A percentile compares a stretch with the other conserved stretches of the same genome.
These are phyloP conservation scores for Tenrec ecaudatus DNA, from an alignment of 2,113 vertebrate genomes.

Conservation along the genomic window DNA sequence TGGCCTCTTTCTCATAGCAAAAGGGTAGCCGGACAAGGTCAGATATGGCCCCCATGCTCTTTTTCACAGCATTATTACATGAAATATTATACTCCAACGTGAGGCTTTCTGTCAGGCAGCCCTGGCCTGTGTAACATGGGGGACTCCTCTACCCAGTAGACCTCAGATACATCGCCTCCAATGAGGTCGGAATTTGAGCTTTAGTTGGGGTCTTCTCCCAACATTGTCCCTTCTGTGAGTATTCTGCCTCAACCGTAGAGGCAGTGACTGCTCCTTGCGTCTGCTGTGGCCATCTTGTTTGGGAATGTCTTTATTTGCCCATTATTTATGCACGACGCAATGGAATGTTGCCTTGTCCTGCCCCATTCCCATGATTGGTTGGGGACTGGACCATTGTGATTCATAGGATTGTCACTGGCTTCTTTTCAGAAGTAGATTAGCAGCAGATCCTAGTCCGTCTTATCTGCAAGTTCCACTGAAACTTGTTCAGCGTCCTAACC, in stretches of 20 bases:
- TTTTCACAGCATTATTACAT: neutral
- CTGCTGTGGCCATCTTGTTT: neutral
- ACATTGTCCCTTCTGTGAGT: neutral
- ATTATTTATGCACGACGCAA: neutral
- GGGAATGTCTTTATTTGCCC: neutral
- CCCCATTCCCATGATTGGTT: too few relatives aligned
- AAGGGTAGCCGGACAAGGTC: too few relatives aligned
- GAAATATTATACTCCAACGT: neutral
- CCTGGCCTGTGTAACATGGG: neutral
- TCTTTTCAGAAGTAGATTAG: too few relatives aligned
- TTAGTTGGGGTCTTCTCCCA: neutral
- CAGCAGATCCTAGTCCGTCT: too few relatives aligned
- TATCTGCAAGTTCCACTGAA: too few relatives aligned
- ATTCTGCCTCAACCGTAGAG: neutral
- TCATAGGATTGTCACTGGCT: too few relatives aligned
- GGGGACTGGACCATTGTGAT: too few relatives aligned
- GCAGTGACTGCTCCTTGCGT: neutral
- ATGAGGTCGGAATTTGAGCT: neutral
- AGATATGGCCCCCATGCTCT: too few relatives aligned
- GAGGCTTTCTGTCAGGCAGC: neutral
- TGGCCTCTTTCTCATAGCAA: too few relatives aligned
- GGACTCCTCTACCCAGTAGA: neutral
- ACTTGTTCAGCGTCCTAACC: neutral
- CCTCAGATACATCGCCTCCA: neutral
- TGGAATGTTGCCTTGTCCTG: too few relatives aligned